These are phyloP conservation scores for Megalops cyprinoides DNA, from an alignment of 2,797 vertebrate species.

Conservation along the genomic window DNA sequence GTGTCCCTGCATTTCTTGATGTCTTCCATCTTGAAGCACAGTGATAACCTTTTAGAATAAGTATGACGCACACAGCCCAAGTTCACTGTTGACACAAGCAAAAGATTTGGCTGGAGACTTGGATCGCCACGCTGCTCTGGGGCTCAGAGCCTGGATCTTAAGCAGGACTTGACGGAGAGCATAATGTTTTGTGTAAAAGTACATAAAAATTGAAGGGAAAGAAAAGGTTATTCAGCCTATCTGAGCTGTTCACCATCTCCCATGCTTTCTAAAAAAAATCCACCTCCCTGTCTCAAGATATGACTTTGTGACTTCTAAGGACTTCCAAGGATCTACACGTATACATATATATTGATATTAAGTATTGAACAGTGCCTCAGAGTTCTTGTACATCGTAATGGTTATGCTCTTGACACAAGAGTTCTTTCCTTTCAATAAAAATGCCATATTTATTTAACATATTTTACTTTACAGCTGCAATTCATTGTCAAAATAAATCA, in stretches of 20 bases:
- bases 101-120: not conserved
- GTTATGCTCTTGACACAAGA: not conserved
- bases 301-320: too few relatives aligned
- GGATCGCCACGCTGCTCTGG: not conserved
- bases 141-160: not conserved
- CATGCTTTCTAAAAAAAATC: not conserved
- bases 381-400: not conserved
- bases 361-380: not conserved
- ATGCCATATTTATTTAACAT: not conserved
- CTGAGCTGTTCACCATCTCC: not conserved
- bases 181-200: not conserved
- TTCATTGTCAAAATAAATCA: not conserved
- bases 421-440: not conserved
- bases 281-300: not conserved
- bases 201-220: not conserved
- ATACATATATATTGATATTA: not conserved
- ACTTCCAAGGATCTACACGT: not conserved
- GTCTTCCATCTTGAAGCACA: conserved; percentile 1
- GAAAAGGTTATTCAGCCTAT: conserved; percentile 7
- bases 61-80: conserved; percentile 8
- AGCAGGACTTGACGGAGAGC: not conserved
- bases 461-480: not conserved
- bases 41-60: conserved; percentile 14
- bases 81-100: not conserved
- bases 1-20: not conserved